Evolutionary conservation across 2,797 vertebrate species (phyloP), one percentile per base, ranked within the genome.

Genomic region (Tokudaia tokunoshimensis): DNA sequence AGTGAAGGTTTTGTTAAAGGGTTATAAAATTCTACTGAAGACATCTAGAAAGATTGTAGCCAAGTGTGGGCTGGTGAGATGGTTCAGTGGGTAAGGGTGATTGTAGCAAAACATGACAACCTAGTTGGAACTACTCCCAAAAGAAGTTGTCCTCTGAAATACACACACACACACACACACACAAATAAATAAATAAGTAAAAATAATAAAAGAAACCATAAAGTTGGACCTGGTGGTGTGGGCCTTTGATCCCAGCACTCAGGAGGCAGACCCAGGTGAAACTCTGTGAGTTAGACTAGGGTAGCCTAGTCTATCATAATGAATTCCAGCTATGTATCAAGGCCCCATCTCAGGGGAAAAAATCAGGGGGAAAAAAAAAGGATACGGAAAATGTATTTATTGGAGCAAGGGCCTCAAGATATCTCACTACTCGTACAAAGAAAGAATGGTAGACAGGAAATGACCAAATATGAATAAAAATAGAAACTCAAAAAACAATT

Each of bases 391-490:
- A 57, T 55, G 1, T 26, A 12, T 29, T 22, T 29, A 44, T 13
- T 0, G 0, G 50, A 14, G 34, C 14, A 41, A 44, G 31, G 47
- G 22, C 67, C 57, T 50, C 79, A 9, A 47, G 31, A 13, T 2
- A 14, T n/a, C 55, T 26, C 74, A n/a, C 34, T 74, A 55, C 41
- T 3, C 6, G 4, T 10, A 79, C 13, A 11, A 12, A 37, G 41
- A 93, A 34, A 70, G 81, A 47, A 20, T 0, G 8, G 26, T 14
- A 31, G 26, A 74, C 83, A 65, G 52, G 3, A 47, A 59, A 76
- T 70, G 72, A 80, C 65, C 67, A 76, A 76, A 84, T 24, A 29
- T 34, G 76, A 92, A 67, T 52, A 63, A 87, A 92, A 88, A 63
- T 50, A 44, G 59, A 67, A 63, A 67, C 76, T 79, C 84, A 47